Percentiles rank a stretch among this genome's conserved stretches.
Evolutionary conservation across 2,113 vertebrate species (phyloP).

Genomic region (Speoplatyrhinus poulsoni): DNA sequence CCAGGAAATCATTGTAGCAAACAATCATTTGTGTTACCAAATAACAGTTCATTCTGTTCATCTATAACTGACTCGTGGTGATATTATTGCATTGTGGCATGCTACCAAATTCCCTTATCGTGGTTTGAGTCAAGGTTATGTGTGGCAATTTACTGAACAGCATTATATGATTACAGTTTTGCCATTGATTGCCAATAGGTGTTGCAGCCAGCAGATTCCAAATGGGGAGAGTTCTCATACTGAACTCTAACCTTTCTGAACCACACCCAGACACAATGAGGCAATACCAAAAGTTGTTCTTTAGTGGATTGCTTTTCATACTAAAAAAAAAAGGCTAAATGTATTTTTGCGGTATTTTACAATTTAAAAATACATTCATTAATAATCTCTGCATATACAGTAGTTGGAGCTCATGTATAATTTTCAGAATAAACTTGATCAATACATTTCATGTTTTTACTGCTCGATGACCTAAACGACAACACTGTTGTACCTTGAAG

Average conservation of each 20-base stretch:
- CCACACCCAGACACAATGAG: neutral
- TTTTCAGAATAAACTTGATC: no score
- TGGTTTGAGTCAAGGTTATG: neutral
- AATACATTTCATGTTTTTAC: neutral
- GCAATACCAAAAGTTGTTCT: neutral
- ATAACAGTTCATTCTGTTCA: no score
- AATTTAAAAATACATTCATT: no score
- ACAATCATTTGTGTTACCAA: no score
- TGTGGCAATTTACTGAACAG: neutral
- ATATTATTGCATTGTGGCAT: neutral
- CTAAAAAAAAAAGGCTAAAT: no score
- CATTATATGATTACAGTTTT: neutral
- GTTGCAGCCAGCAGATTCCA: neutral
- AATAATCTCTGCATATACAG: no score
- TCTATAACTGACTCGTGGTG: neutral
- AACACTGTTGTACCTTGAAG: neutral
- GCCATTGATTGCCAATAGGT: neutral
- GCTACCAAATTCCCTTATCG: neutral
- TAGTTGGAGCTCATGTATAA: no score
- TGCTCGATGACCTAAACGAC: neutral
- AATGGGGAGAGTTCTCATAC: neutral
- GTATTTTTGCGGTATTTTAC: no score
- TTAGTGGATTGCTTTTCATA: neutral
- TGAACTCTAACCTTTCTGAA: constrained; percentile 7
- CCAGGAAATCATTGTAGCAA: neutral